A percentile compares a stretch with the other conserved stretches of the same genome.
phyloP scores from a whole-genome alignment of 2,888 invertebrate species.

The Campopleginae sp. region DNA sequence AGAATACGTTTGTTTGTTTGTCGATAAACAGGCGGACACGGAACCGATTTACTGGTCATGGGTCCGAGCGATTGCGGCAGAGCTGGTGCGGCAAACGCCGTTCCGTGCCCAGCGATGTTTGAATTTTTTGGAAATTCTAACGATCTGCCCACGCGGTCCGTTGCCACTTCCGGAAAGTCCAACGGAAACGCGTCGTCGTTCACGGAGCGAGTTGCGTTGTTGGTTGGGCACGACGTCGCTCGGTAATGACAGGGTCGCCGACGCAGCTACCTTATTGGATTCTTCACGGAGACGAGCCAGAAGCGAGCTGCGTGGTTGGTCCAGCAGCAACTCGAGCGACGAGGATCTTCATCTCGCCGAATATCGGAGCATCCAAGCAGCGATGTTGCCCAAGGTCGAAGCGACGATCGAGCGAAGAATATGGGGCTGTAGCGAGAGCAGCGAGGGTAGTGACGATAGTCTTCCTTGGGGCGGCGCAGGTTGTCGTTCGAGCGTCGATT shows the following conservation, averaged over 20 bases:
- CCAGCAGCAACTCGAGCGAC: conserved; percentile 82
- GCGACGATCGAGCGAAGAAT: conserved; percentile 67
- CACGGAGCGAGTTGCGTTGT: conserved; percentile 81
- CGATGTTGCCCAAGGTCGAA: conserved; percentile 72
- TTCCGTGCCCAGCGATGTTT: conserved; percentile 87
- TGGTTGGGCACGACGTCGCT: conserved; percentile 78
- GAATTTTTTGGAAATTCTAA: conserved; percentile 89
- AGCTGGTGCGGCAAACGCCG: conserved; percentile 91
- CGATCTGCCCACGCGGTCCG: conserved; percentile 86
- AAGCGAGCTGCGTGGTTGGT: conserved; percentile 82
- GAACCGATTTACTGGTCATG: conserved; percentile 90
- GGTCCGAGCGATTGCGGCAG: conserved; percentile 90
- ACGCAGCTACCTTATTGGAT: conserved; percentile 72
- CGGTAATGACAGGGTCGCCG: conserved; percentile 66
- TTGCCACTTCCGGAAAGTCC: conserved; percentile 85
- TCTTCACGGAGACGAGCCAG: conserved; percentile 79
- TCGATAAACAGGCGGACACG: conserved; percentile 86
- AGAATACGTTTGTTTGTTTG: conserved; percentile 3
- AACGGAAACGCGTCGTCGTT: conserved; percentile 80
- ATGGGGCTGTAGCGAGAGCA: conserved; percentile 83
- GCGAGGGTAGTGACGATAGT: conserved; percentile 83
- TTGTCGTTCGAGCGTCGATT: conserved; percentile 77
- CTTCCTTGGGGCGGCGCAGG: conserved; percentile 77
- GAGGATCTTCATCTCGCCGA: conserved; percentile 75
- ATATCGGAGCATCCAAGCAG: conserved; percentile 62